These are phyloP conservation scores for Polia nebulosa DNA, from an alignment of 2,888 invertebrate species.

Conservation along the genomic window DNA sequence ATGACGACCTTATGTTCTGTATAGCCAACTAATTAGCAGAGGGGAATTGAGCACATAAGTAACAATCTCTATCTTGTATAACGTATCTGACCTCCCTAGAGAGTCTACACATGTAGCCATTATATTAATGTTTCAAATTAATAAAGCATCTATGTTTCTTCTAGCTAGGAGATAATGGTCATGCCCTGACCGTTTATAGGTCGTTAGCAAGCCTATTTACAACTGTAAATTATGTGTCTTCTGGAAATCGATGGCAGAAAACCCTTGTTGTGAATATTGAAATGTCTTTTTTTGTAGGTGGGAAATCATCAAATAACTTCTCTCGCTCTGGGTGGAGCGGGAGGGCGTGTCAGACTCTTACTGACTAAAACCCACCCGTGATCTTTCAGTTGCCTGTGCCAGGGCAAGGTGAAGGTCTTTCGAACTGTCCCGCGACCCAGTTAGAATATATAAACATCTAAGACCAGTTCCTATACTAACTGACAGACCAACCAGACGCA, in stretches of 20 bases:
- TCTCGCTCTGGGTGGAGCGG: too few species aligned
- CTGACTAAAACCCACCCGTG: too few species aligned
- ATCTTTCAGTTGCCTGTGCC: too few species aligned
- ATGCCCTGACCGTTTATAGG: neutral
- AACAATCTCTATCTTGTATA: conserved; percentile 13
- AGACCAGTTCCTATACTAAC: too few species aligned
- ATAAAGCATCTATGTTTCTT: neutral
- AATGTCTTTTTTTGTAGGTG: too few species aligned
- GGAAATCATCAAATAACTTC: too few species aligned
- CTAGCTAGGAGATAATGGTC: neutral
- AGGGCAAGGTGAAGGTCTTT: too few species aligned
- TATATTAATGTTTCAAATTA: conserved; percentile 13
- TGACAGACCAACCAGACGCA: too few species aligned
- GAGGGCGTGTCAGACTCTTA: too few species aligned
- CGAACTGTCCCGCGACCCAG: too few species aligned
- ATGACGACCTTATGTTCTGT: conserved; percentile 1
- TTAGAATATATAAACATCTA: too few species aligned
- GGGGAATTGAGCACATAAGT: neutral
- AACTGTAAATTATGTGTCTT: neutral
- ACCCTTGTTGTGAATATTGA: neutral
- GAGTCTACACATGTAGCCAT: neutral
- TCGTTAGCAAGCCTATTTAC: neutral
- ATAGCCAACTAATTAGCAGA: conserved; percentile 3
- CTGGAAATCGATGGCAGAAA: neutral
- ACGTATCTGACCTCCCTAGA: neutral